Evolutionary conservation across 2,888 invertebrate genomes (phyloP).

Genomic region (Loripinus fragilis): DNA sequence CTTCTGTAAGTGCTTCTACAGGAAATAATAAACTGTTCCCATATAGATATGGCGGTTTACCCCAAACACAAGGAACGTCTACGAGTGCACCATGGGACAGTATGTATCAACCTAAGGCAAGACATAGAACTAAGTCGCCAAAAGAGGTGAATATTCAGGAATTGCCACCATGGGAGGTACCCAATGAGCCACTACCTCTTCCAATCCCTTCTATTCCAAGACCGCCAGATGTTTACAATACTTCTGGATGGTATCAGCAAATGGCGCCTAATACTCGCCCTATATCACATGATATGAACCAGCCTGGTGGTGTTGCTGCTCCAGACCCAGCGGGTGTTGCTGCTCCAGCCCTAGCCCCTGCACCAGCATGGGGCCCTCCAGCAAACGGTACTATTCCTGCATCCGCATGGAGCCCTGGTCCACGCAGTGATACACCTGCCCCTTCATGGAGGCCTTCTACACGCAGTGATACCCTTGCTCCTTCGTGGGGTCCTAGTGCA

Average conservation of each 20-base stretch:
- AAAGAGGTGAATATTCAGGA: neutral
- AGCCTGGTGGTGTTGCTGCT: no score
- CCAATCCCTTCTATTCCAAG: neutral
- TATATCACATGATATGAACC: no score
- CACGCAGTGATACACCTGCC: no score
- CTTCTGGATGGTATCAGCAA: neutral
- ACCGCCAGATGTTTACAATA: neutral
- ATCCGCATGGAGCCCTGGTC: no score
- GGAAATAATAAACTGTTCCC: neutral
- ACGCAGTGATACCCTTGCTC: no score
- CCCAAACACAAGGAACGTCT: neutral
- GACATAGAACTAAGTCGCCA: neutral
- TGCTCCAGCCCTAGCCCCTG: no score
- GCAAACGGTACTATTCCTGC: no score
- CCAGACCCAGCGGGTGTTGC: no score
- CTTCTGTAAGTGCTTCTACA: neutral
- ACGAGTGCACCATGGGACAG: neutral
- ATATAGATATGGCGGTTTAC: neutral
- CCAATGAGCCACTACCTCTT: neutral
- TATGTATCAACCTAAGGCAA: neutral
- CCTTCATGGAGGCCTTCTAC: no score
- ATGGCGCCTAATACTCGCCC: no score
- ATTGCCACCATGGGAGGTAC: constrained; percentile 1
- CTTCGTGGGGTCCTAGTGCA: no score
- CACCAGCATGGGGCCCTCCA: no score